These are phyloP conservation scores for Cottus gobio DNA, from an alignment of 2,113 vertebrate species.

Conservation along the genomic window DNA sequence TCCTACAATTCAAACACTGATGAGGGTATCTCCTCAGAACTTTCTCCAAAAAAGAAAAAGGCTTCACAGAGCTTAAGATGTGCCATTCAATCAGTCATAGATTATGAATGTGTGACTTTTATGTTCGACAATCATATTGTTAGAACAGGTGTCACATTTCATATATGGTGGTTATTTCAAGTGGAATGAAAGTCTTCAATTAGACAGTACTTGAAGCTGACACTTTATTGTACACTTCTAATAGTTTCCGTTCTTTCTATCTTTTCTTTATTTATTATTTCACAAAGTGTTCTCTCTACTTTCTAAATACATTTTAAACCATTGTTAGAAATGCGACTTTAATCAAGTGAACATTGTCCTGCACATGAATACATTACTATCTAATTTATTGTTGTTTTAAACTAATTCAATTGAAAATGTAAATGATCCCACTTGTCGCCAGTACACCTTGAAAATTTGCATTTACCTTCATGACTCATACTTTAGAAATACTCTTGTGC, in stretches of 20 bases:
- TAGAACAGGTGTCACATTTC: slow-evolving; percentile 39
- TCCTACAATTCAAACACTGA: not conserved
- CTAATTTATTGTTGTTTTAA: slow-evolving; percentile 20
- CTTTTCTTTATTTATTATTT: slow-evolving; percentile 13
- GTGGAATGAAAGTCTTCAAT: slow-evolving; percentile 46
- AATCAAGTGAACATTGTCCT: slow-evolving; percentile 14
- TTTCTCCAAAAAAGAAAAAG: not conserved
- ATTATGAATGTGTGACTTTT: slow-evolving; percentile 39
- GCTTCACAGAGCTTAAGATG: not conserved
- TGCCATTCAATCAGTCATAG: slow-evolving; percentile 2
- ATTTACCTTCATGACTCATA: not conserved
- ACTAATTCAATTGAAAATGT: slow-evolving; percentile 16
- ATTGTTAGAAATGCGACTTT: slow-evolving; percentile 5
- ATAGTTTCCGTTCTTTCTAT: slow-evolving; percentile 35
- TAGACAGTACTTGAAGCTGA: slow-evolving; percentile 26
- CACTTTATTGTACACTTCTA: slow-evolving; percentile 37
- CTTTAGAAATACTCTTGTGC: not conserved
- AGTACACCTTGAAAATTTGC: not conserved
- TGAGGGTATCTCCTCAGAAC: not conserved
- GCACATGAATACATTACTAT: not conserved
- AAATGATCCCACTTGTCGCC: slow-evolving; percentile 16
- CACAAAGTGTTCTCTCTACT: slow-evolving; percentile 17
- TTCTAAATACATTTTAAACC: slow-evolving; percentile 26
- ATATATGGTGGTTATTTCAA: slow-evolving; percentile 23
- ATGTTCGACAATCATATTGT: slow-evolving; percentile 41